phyloP scores from a whole-genome alignment of 2,888 invertebrate genomes.

The Sicus ferrugineus region DNA sequence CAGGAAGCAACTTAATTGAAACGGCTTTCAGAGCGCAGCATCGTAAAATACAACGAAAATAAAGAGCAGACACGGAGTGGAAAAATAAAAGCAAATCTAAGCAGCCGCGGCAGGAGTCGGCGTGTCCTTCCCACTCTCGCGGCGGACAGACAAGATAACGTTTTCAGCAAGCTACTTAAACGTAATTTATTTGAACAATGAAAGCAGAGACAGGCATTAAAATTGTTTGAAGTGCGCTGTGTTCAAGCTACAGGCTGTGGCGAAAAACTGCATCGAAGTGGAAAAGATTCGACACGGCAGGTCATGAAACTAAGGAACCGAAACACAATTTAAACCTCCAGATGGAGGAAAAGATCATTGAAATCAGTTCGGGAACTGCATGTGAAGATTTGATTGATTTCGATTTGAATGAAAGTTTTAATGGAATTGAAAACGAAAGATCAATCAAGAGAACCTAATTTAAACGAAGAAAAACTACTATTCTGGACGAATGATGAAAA shows the following conservation, averaged over 20 bases:
- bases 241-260: not conserved
- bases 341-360: not conserved
- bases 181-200: conserved; percentile 12
- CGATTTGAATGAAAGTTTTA: too few relatives aligned
- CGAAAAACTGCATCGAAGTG: not conserved
- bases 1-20: conserved; percentile 17
- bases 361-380: not conserved
- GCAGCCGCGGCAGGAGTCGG: not conserved
- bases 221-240: not conserved
- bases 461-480: too few relatives aligned
- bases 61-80: not conserved
- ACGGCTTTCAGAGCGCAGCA: conserved; percentile 3
- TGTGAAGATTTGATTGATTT: not conserved
- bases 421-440: too few relatives aligned
- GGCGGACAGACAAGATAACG: not conserved
- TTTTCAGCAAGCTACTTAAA: conserved; percentile 15
- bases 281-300: not conserved
- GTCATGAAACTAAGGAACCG: too few relatives aligned
- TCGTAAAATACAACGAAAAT: conserved; percentile 3
- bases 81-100: not conserved
- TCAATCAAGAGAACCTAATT: too few relatives aligned
- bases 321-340: not conserved
- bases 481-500: too few relatives aligned
- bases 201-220: not conserved
- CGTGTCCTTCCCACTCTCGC: not conserved